These are phyloP conservation scores for Ochotona curzoniae DNA, from an alignment of 2,113 vertebrate genomes.

Conservation along the genomic window DNA sequence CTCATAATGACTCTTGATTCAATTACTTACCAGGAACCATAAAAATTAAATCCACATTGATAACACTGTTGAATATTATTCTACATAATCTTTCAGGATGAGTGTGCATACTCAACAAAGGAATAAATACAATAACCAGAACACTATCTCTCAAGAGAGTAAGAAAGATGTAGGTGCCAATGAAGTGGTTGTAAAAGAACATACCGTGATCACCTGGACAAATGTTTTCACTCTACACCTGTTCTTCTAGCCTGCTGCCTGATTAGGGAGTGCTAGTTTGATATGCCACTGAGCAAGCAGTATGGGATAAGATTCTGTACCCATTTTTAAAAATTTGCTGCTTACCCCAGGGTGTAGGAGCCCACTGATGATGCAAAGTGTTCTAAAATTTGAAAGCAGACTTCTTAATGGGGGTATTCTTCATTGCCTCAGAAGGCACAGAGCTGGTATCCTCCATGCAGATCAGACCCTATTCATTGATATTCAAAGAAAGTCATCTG, in stretches of 20 bases:
- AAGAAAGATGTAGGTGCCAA: background rate
- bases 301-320: background rate
- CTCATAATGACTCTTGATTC: slow-evolving; percentile 7
- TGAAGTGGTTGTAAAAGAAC: background rate
- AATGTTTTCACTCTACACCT: background rate
- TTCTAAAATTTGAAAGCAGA: background rate
- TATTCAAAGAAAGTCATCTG: background rate
- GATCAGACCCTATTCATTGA: background rate
- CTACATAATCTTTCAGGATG: background rate
- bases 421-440: background rate
- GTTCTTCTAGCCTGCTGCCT: background rate
- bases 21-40: background rate
- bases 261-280: background rate
- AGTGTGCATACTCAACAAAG: background rate
- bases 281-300: background rate
- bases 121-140: background rate
- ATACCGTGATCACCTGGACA: background rate
- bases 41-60: background rate
- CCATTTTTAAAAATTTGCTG: background rate
- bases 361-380: background rate
- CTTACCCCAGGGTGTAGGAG: background rate
- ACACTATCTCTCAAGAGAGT: background rate
- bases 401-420: background rate
- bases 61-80: background rate
- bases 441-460: background rate